Percentiles rank a stretch among this genome's conserved stretches.
These are phyloP conservation scores for Andricus quercusramuli DNA, from an alignment of 2,888 invertebrate species.

Conservation along the genomic window DNA sequence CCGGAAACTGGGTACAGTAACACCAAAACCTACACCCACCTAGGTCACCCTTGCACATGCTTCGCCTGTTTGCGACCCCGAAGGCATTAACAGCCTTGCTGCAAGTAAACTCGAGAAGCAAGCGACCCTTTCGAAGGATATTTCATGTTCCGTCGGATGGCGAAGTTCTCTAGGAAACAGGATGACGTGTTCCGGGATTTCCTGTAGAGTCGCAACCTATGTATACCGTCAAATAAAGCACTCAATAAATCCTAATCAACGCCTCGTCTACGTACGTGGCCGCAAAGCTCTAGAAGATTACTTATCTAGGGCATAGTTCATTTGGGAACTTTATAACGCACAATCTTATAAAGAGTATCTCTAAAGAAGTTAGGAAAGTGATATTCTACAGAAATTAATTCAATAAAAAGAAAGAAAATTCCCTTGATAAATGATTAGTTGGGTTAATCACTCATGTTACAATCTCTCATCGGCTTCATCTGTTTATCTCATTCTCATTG, in stretches of 20 bases:
- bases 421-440: too few relatives aligned
- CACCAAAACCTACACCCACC: slow-evolving; percentile 24
- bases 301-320: too few relatives aligned
- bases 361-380: too few relatives aligned
- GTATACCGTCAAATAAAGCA: slow-evolving; percentile 27
- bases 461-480: too few relatives aligned
- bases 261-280: not conserved
- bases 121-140: slow-evolving; percentile 18
- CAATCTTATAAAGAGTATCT: too few relatives aligned
- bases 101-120: slow-evolving; percentile 57
- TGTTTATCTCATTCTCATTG: too few relatives aligned
- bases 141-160: slow-evolving; percentile 29
- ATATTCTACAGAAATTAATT: too few relatives aligned
- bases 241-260: slow-evolving; percentile 26
- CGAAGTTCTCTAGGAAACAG: slow-evolving; percentile 16
- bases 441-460: too few relatives aligned
- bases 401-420: too few relatives aligned
- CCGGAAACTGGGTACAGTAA: slow-evolving; percentile 59
- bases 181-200: slow-evolving; percentile 22
- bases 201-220: slow-evolving; percentile 21
- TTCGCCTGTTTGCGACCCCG: slow-evolving; percentile 63
- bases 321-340: too few relatives aligned
- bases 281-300: too few relatives aligned
- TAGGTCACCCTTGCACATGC: slow-evolving; percentile 56
- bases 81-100: slow-evolving; percentile 64